These are phyloP conservation scores for Strigops habroptila DNA, from an alignment of 2,113 vertebrate genomes.

Conservation along the genomic window DNA sequence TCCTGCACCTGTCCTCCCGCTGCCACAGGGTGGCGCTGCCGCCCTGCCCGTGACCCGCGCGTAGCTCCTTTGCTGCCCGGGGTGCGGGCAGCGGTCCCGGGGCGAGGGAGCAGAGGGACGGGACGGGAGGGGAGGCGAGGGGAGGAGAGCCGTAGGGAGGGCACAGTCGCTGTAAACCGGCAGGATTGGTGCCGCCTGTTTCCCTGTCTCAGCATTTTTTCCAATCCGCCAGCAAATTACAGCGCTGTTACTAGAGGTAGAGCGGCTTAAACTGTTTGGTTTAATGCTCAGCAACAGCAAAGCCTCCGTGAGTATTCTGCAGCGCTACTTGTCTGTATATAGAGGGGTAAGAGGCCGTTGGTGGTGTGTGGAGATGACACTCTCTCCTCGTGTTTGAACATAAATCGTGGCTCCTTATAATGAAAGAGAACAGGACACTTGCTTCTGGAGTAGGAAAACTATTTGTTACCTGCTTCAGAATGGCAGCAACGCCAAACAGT, in stretches of 20 bases:
- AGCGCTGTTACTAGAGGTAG: accelerated
- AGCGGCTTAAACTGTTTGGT: accelerated
- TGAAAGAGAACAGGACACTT: accelerated
- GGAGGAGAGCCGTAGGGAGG: too few species aligned
- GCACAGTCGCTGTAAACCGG: too few species aligned
- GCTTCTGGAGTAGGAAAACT: accelerated
- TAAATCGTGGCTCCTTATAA: background rate
- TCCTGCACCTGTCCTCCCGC: too few species aligned
- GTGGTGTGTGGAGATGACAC: accelerated
- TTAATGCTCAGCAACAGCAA: background rate
- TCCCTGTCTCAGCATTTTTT: accelerated
- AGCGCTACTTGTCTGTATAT: accelerated
- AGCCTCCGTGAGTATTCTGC: background rate
- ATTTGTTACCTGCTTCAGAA: background rate
- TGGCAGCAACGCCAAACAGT: accelerated
- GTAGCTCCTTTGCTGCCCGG: background rate
- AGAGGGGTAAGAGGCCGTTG: accelerated
- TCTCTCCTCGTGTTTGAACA: accelerated
- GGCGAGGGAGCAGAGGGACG: background rate
- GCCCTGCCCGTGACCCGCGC: background rate
- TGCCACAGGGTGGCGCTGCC: background rate
- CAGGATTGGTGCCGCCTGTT: accelerated
- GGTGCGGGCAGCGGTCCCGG: background rate
- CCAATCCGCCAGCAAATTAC: accelerated
- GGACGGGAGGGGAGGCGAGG: too few species aligned